These are phyloP conservation scores for Tricholauxania praeusta DNA, from an alignment of 2,888 invertebrate species.

Conservation along the genomic window DNA sequence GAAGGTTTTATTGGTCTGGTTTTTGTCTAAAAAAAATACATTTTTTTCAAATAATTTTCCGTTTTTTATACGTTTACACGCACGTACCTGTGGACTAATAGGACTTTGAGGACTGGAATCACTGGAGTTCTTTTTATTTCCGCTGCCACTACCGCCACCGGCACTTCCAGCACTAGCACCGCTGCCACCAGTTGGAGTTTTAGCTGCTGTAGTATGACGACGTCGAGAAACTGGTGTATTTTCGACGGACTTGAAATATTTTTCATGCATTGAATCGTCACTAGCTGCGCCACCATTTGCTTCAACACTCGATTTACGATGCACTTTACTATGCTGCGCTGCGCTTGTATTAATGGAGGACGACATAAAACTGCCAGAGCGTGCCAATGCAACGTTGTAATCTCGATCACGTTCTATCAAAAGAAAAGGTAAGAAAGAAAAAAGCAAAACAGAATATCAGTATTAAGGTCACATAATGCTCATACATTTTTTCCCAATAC, in stretches of 20 bases:
- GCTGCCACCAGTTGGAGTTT: slow-evolving; percentile 50
- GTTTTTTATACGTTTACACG: too few relatives aligned
- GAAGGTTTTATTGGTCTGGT: slow-evolving; percentile 41
- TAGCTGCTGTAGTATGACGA: slow-evolving; percentile 62
- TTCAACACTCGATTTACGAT: slow-evolving; percentile 62
- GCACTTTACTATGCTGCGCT: slow-evolving; percentile 61
- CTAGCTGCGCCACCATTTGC: slow-evolving; percentile 71
- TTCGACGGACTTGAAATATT: slow-evolving; percentile 80
- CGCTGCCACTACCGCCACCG: slow-evolving; percentile 58
- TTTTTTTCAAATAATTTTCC: not conserved
- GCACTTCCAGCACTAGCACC: slow-evolving; percentile 56
- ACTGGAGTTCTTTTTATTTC: slow-evolving; percentile 69
- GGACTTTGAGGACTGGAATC: slow-evolving; percentile 76
- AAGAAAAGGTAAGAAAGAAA: not conserved
- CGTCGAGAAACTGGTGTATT: slow-evolving; percentile 76
- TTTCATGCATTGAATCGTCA: slow-evolving; percentile 86
- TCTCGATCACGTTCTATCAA: slow-evolving; percentile 54
- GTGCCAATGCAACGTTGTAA: slow-evolving; percentile 61
- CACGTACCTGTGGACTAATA: slow-evolving; percentile 70
- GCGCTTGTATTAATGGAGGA: slow-evolving; percentile 62
- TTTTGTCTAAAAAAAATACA: slow-evolving; percentile 38
- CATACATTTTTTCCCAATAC: too few relatives aligned
- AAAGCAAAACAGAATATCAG: not conserved
- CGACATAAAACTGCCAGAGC: slow-evolving; percentile 68
- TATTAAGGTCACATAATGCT: not conserved